Conservation (phyloP, 1,140 invertebrate genomes). For the Lethrus apterus region DNA sequence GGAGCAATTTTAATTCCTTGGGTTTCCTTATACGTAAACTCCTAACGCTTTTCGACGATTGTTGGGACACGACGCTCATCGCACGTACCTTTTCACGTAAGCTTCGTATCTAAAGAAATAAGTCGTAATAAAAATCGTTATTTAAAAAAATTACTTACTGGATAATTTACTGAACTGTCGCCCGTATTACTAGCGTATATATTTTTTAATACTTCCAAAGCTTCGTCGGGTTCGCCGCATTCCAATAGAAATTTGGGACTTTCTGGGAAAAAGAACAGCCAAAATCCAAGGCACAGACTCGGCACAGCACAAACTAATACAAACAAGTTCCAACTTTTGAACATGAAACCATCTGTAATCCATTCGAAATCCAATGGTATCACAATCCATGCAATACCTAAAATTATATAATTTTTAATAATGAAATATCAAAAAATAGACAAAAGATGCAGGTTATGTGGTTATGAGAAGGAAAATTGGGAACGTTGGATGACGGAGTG, state of each 20-base stretch:
- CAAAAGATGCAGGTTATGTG: no score
- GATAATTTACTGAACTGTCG: constrained; percentile 55
- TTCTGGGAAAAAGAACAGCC: constrained; percentile 71
- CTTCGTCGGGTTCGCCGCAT: constrained; percentile 64
- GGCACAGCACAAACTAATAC: constrained; percentile 60
- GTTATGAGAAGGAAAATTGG: no score
- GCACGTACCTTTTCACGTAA: constrained; percentile 59
- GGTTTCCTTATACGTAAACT: constrained; percentile 55
- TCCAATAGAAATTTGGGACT: constrained; percentile 79
- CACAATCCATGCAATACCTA: constrained; percentile 65
- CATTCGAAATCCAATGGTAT: constrained; percentile 58
- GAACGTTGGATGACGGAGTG: no score
- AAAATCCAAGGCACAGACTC: constrained; percentile 54
- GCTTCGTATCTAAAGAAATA: constrained; percentile 50
- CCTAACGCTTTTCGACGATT: constrained; percentile 48
- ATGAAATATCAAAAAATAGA: no score
- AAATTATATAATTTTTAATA: no score
- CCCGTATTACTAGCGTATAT: constrained; percentile 66
- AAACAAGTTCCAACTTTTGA: constrained; percentile 70
- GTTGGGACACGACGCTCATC: constrained; percentile 52
- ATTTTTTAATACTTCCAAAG: constrained; percentile 57
- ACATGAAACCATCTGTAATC: constrained; percentile 49
- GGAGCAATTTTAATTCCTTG: constrained; percentile 56
- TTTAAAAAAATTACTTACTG: constrained; percentile 44
- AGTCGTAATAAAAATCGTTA: constrained; percentile 2